phyloP scores from a whole-genome alignment of 1,140 invertebrate genomes.

The Gryon sp. region DNA sequence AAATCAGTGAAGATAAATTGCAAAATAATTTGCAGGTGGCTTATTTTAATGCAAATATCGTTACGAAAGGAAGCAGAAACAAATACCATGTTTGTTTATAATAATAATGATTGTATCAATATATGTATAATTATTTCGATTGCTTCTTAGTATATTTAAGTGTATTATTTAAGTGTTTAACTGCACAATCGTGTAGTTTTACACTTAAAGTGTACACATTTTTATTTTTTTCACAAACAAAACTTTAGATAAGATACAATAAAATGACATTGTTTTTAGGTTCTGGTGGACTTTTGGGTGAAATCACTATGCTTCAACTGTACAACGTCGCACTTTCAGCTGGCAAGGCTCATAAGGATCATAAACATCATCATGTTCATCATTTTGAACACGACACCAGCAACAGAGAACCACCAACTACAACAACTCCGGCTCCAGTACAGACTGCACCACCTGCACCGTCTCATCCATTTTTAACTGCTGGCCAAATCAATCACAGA shows the following conservation, averaged over 20 bases:
- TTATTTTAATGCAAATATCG: too few species aligned
- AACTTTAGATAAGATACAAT: too few species aligned
- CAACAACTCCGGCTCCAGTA: slow-evolving; percentile 78
- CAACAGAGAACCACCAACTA: slow-evolving; percentile 82
- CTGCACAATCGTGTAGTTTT: too few species aligned
- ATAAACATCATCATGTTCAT: slow-evolving; percentile 90
- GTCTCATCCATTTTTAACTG: slow-evolving; percentile 83
- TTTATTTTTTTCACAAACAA: too few species aligned
- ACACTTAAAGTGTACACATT: too few species aligned
- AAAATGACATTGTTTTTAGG: slow-evolving; percentile 77
- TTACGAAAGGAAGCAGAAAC: too few species aligned
- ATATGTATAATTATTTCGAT: too few species aligned
- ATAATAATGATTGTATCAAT: too few species aligned
- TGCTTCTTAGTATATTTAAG: too few species aligned
- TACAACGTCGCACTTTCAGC: slow-evolving; percentile 88
- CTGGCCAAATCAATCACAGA: slow-evolving; percentile 79
- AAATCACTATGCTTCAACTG: slow-evolving; percentile 88
- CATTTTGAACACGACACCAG: slow-evolving; percentile 85
- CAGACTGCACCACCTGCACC: slow-evolving; percentile 81
- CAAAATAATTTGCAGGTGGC: slow-evolving; percentile 16
- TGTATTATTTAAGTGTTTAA: too few species aligned
- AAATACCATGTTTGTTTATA: too few species aligned
- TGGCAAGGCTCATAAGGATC: slow-evolving; percentile 89
- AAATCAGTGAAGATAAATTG: slow-evolving; percentile 6
- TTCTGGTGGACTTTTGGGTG: slow-evolving; percentile 85